phyloP scores from a whole-genome alignment of 1,140 invertebrate species.

The Druon quercuslanigerum region DNA sequence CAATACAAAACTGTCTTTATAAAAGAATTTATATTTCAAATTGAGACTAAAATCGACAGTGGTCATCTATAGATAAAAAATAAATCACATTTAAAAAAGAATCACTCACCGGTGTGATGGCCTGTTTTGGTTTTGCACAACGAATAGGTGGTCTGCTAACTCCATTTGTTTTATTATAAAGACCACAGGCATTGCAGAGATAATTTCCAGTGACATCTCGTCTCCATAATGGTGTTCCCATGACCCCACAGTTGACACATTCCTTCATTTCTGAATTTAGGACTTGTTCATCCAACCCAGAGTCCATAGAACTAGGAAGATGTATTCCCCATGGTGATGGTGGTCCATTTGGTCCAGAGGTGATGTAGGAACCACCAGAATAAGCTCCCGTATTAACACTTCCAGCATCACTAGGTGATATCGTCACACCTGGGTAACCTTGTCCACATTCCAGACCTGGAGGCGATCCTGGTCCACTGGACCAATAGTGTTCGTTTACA shows the following conservation, averaged over 20 bases:
- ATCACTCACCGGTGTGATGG: constrained; percentile 62
- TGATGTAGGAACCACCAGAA: constrained; percentile 61
- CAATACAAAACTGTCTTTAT: too few species aligned
- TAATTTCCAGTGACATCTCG: constrained; percentile 92
- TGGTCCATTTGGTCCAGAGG: constrained; percentile 53
- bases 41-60: too few species aligned
- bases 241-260: constrained; percentile 93
- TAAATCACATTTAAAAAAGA: constrained; percentile 28
- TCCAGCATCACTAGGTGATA: constrained; percentile 59
- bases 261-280: constrained; percentile 81
- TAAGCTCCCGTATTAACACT: constrained; percentile 59
- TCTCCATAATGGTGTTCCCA: constrained; percentile 90
- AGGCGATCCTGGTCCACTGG: constrained; percentile 57
- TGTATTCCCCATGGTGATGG: constrained; percentile 60
- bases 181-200: constrained; percentile 91
- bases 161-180: constrained; percentile 91
- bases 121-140: constrained; percentile 76
- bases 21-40: too few species aligned
- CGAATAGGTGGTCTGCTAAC: constrained; percentile 85
- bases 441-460: constrained; percentile 62
- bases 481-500: constrained; percentile 61
- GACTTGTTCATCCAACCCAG: constrained; percentile 61
- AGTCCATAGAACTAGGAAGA: constrained; percentile 51
- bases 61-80: not conserved
- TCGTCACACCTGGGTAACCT: constrained; percentile 56